Conservation (phyloP, 2,113 vertebrate genomes). For the Caranx ignobilis region DNA sequence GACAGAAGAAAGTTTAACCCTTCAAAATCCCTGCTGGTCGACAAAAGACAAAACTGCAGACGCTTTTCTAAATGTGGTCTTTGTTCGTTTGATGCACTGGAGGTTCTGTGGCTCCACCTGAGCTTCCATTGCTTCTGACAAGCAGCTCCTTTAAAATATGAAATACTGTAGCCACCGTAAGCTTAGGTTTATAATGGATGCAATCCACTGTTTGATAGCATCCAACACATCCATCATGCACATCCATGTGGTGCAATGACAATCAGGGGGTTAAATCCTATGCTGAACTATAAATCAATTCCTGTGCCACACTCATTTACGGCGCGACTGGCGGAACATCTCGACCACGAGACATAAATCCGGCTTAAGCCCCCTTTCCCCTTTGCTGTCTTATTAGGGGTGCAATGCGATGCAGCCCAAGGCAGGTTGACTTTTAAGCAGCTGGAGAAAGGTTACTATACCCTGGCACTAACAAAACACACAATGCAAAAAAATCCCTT, state of each 20-base stretch:
- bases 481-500: background rate
- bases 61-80: background rate
- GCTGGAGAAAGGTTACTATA: constrained; percentile 57
- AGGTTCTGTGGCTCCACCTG: background rate
- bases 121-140: background rate
- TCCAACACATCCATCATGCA: constrained; percentile 21
- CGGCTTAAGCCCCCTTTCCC: constrained; percentile 42
- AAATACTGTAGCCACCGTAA: constrained; percentile 13
- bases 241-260: background rate
- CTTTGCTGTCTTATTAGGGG: constrained; percentile 54
- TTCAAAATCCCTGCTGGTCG: constrained; percentile 30
- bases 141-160: background rate
- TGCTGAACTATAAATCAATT: constrained; percentile 34
- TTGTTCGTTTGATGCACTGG: background rate
- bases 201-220: background rate
- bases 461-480: constrained; percentile 23
- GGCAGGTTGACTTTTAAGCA: constrained; percentile 58
- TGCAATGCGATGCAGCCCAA: constrained; percentile 36
- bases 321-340: constrained; percentile 35
- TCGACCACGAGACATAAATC: constrained; percentile 50
- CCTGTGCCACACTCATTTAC: constrained; percentile 33
- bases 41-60: constrained; percentile 6
- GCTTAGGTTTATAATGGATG: background rate
- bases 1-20: constrained; percentile 59
- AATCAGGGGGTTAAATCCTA: constrained; percentile 37